These are phyloP conservation scores for Bibio marci DNA, from an alignment of 2,888 invertebrate species.

Conservation along the genomic window DNA sequence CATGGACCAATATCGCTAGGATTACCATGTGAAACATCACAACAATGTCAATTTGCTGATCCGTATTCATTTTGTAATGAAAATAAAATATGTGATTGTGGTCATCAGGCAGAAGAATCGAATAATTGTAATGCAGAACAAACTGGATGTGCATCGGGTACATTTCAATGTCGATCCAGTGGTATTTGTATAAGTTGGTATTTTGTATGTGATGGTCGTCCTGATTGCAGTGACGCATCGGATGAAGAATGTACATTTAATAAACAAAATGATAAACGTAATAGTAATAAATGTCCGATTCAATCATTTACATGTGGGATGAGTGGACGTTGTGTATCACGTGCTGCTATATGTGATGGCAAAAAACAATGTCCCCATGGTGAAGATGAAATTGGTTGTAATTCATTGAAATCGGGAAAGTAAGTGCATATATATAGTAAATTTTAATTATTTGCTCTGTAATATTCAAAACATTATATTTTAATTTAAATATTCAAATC, in stretches of 20 bases:
- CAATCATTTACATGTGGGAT: conserved; percentile 56
- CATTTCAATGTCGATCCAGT: conserved; percentile 60
- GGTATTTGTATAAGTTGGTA: conserved; percentile 85
- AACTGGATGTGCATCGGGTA: conserved; percentile 67
- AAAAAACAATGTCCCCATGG: conserved; percentile 57
- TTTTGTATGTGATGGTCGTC: conserved; percentile 69
- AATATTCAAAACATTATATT: background rate
- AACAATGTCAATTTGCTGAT: conserved; percentile 68
- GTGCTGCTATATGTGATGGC: conserved; percentile 58
- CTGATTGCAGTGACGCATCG: conserved; percentile 71
- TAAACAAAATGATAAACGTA: conserved; percentile 19
- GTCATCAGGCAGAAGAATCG: conserved; percentile 31
- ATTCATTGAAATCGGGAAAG: conserved; percentile 38
- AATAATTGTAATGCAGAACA: conserved; percentile 48
- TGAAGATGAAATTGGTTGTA: conserved; percentile 55
- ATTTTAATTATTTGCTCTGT: background rate
- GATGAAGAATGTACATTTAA: conserved; percentile 62
- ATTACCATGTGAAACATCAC: conserved; percentile 51
- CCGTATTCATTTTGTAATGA: conserved; percentile 51
- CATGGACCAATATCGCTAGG: conserved; percentile 51
- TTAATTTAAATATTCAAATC: no score
- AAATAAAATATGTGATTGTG: conserved; percentile 51
- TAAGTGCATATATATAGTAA: conserved; percentile 12
- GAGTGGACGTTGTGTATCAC: conserved; percentile 55
- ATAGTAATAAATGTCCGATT: conserved; percentile 37